These are phyloP conservation scores for Eretmocerus hayati DNA, from an alignment of 2,888 invertebrate genomes.

Conservation along the genomic window DNA sequence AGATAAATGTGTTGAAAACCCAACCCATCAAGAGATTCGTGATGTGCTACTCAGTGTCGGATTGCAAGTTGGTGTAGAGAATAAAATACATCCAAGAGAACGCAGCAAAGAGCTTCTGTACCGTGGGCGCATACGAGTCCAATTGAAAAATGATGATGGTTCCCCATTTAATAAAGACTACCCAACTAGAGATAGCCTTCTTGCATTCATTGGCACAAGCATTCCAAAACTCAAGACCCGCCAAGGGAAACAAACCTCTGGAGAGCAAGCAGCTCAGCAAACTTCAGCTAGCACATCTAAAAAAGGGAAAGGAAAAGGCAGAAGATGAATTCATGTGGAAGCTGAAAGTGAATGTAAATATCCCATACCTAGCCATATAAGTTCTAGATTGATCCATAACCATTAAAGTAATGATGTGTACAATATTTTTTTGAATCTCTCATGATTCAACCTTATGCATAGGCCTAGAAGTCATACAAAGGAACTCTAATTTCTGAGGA, in stretches of 20 bases:
- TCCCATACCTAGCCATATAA: no score
- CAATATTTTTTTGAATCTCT: no score
- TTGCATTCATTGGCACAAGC: constrained; percentile 70
- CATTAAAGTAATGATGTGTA: no score
- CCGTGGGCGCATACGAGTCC: constrained; percentile 86
- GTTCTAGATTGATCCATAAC: no score
- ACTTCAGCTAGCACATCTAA: constrained; percentile 34
- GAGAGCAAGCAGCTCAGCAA: constrained; percentile 41
- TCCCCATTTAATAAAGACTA: constrained; percentile 64
- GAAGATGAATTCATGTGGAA: constrained; percentile 42
- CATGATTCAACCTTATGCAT: no score
- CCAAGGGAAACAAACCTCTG: constrained; percentile 51
- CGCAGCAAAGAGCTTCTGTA: constrained; percentile 79
- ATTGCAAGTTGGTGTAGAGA: constrained; percentile 80
- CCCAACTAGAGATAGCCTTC: constrained; percentile 68
- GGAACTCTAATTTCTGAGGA: no score
- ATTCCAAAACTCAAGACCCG: constrained; percentile 88
- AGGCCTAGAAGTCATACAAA: no score
- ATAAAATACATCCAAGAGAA: constrained; percentile 87
- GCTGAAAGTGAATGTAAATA: no score
- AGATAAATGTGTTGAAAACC: constrained; percentile 86
- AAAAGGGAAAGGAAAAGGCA: constrained; percentile 48
- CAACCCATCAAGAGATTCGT: constrained; percentile 88
- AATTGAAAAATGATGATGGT: constrained; percentile 87
- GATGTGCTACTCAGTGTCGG: constrained; percentile 84